These are phyloP conservation scores for Origma solitaria DNA, from an alignment of 2,113 vertebrate species.

Conservation along the genomic window DNA sequence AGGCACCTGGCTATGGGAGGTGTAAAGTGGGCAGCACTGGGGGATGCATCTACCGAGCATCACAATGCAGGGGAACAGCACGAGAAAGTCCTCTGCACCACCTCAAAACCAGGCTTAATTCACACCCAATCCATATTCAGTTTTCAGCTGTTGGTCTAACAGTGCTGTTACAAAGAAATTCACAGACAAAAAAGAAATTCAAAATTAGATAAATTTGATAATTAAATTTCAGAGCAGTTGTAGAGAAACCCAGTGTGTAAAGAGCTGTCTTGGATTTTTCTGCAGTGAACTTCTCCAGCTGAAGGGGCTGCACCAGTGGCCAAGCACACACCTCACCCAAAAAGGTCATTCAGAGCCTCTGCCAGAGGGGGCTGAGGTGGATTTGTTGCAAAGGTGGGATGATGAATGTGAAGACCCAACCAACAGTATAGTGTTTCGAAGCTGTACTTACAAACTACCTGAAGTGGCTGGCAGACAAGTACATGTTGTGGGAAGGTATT, in stretches of 20 bases:
- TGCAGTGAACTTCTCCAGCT: not conserved
- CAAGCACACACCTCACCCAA: not conserved
- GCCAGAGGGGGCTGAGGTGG: not conserved
- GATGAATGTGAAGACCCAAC: not conserved
- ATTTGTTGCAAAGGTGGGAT: not conserved
- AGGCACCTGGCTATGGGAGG: not conserved
- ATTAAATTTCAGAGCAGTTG: not conserved
- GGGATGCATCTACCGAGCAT: not conserved
- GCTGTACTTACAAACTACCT: not conserved
- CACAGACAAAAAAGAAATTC: not conserved
- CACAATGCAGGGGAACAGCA: not conserved
- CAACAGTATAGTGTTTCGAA: not conserved
- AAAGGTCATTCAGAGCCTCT: not conserved
- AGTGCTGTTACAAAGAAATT: not conserved
- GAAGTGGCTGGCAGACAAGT: not conserved
- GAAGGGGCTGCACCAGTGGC: not conserved
- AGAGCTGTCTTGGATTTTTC: not conserved
- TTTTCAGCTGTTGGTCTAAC: not conserved
- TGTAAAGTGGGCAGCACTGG: not conserved
- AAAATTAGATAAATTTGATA: not conserved
- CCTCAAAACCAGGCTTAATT: not conserved
- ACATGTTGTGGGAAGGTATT: not conserved
- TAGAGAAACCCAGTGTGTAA: rapidly evolving
- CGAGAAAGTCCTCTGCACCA: not conserved
- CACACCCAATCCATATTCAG: not conserved